Percentiles rank a stretch among this genome's conserved stretches.
Evolutionary conservation across 2,797 vertebrate genomes (phyloP).

Genomic region (Argya squamiceps): DNA sequence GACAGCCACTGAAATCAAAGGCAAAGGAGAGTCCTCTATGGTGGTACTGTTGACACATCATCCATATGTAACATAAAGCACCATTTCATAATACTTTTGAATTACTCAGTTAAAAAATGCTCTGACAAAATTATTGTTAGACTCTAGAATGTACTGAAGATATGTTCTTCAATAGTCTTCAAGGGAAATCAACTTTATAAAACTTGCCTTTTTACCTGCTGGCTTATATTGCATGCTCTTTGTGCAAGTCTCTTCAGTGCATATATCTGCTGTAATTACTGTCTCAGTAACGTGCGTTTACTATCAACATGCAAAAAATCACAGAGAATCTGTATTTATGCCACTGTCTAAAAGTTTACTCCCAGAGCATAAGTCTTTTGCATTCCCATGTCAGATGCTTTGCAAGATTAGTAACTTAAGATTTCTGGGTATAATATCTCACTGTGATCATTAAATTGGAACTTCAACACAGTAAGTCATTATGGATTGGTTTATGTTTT

Average conservation of each 20-base stretch:
- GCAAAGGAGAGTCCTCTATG: not conserved
- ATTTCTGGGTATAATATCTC: not conserved
- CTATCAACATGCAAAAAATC: not conserved
- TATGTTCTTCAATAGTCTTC: not conserved
- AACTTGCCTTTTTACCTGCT: not conserved
- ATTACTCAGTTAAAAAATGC: not conserved
- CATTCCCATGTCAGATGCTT: not conserved
- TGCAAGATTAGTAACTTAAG: not conserved
- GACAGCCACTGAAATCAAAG: not conserved
- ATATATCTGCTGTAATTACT: not conserved
- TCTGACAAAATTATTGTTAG: not conserved
- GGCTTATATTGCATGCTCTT: not conserved
- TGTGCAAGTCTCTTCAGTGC: not conserved
- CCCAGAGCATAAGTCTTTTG: rapidly evolving
- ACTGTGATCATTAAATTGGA: not conserved
- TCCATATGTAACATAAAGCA: not conserved
- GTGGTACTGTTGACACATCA: not conserved
- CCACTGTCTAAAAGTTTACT: not conserved
- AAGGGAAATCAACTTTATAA: not conserved
- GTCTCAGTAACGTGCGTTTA: rapidly evolving
- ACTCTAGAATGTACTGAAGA: not conserved
- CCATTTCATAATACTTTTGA: not conserved
- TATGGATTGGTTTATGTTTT: not conserved
- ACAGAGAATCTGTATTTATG: not conserved
- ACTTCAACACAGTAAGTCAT: not conserved